Percentiles rank a stretch among this genome's conserved stretches.
Conservation (phyloP, 2,888 invertebrate species). For the Entomobrya multifasciata region DNA sequence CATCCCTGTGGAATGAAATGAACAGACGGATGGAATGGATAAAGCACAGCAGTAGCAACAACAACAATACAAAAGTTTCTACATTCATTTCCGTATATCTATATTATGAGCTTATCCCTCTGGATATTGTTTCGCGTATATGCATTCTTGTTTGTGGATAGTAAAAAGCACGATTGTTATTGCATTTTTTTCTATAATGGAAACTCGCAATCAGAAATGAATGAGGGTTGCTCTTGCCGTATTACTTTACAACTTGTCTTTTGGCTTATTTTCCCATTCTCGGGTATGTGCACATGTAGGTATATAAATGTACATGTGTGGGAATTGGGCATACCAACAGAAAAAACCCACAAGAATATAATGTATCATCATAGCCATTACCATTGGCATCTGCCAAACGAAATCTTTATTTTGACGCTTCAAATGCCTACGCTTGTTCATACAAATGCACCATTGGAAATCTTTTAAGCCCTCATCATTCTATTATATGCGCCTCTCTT, state of each 20-base stretch:
- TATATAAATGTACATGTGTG: conserved; percentile 12
- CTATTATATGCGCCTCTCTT: background rate
- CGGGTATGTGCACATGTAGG: background rate
- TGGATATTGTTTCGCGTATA: background rate
- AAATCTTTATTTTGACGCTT: conserved; percentile 71
- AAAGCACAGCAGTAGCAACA: conserved; percentile 66
- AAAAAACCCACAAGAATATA: no score
- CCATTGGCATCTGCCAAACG: conserved; percentile 69
- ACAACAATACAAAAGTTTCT: conserved; percentile 54
- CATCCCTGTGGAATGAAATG: conserved; percentile 60
- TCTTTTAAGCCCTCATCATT: conserved; percentile 56
- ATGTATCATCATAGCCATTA: conserved; percentile 66
- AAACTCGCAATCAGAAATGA: background rate
- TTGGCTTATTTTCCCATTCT: conserved; percentile 28
- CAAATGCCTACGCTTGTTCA: conserved; percentile 55
- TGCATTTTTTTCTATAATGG: conserved; percentile 32
- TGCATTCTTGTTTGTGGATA: no score
- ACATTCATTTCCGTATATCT: conserved; percentile 62
- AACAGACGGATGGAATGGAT: conserved; percentile 51
- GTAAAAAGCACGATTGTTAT: background rate
- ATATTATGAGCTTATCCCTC: background rate
- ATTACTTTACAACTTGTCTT: conserved; percentile 25
- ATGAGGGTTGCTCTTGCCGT: conserved; percentile 48
- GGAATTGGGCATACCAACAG: conserved; percentile 32
- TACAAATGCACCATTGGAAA: conserved; percentile 62